Percentiles rank a stretch among this genome's conserved stretches.
phyloP scores from a whole-genome alignment of 1,140 invertebrate genomes.

The Caerostris darwini region DNA sequence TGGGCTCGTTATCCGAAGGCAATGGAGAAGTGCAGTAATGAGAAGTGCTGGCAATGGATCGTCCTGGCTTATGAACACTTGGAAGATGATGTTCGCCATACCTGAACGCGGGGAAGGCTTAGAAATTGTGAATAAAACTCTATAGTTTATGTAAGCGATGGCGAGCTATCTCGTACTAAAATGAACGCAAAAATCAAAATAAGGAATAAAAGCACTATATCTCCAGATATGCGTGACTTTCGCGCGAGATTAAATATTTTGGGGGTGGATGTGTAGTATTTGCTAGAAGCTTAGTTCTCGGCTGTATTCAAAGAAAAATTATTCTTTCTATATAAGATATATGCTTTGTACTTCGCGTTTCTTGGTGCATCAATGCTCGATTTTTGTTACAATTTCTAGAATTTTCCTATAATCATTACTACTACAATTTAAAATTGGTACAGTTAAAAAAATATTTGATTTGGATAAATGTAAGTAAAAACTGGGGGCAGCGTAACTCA shows the following conservation, averaged over 20 bases:
- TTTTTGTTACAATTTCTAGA: too few relatives aligned
- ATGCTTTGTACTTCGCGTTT: too few relatives aligned
- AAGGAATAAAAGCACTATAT: background rate
- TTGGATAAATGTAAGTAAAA: too few relatives aligned
- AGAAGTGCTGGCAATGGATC: slow-evolving; percentile 71
- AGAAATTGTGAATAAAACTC: slow-evolving; percentile 68
- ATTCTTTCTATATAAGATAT: background rate
- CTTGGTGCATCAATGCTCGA: too few relatives aligned
- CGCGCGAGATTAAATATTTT: background rate
- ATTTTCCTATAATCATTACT: too few relatives aligned
- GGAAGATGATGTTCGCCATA: slow-evolving; percentile 34
- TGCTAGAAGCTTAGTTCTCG: background rate
- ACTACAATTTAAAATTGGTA: too few relatives aligned
- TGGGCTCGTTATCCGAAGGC: slow-evolving; percentile 64
- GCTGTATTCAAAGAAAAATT: background rate
- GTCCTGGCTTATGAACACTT: slow-evolving; percentile 73
- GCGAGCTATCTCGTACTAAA: background rate
- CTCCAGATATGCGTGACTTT: slow-evolving; percentile 24
- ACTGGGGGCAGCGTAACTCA: too few relatives aligned
- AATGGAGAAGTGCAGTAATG: slow-evolving; percentile 69
- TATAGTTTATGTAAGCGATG: slow-evolving; percentile 59
- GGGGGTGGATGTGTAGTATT: background rate
- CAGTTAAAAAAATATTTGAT: too few relatives aligned
- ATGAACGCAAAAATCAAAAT: slow-evolving; percentile 43
- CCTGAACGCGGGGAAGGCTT: slow-evolving; percentile 23